Base-by-base conservation (phyloP, 2,888 invertebrate species). In the Laspeyria flexula region DNA sequence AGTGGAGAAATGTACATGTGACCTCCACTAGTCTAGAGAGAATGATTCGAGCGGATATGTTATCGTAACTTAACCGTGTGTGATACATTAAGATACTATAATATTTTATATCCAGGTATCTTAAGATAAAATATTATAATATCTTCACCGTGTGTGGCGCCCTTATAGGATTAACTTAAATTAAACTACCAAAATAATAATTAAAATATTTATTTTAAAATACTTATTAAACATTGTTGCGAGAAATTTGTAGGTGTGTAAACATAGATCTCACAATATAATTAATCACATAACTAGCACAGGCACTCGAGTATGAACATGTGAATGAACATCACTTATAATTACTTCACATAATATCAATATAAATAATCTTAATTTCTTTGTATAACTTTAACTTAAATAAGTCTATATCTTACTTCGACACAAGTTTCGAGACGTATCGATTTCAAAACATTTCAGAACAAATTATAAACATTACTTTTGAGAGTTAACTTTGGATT, bases 291-390 rank as follows among this genome's bases (percentile, higher is more conserved):
- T 62, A 66, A 71, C 68, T 79, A 73, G 65, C 71, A 65, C 83
- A 79, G 75, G 68, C 83, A 79, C 76, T 81, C 78, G 62, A 73
- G 60, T 74, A 77, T 75, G 75, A 74, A 75, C 71, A 73, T 73
- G 68, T 60, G 64, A 60, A 54, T 60, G 44, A 44, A 63, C 46
- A 55, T 71, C 55, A 49, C 65, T 58, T 71, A 65, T 50, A 57
- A 48, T 61, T 69, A 73, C 49, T 52, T 74, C 73, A 75, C 77
- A 59, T 55, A 75, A 31, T n/a, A 31, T 31, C 31, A 31, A 67
- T 71, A 78, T 79, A 79, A 79, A 79, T 79, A 77, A 65, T 65
- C 79, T 78, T 81, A 79, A 60, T 61, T 60, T 52, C 58, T 64
- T 68, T 48, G 63, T 54, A 60, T 51, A 64, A 55, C 53, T 64